phyloP scores from a whole-genome alignment of 2,113 vertebrate genomes.

The Microtus ochrogaster region DNA sequence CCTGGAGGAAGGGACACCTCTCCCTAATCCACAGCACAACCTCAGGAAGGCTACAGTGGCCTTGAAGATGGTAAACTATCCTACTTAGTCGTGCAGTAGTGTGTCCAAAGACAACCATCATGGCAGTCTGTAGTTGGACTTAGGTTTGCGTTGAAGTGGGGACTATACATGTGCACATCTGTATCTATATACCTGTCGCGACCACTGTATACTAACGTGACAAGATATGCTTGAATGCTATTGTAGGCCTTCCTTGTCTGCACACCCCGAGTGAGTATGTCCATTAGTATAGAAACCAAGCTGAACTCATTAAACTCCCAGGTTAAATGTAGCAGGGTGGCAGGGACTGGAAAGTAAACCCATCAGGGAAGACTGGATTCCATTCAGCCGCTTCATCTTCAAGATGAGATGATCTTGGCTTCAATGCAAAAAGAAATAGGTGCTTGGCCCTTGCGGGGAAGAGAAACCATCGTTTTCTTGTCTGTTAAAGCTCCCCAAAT shows the following conservation, averaged over 20 bases:
- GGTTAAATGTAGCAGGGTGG: background rate
- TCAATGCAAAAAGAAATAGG: background rate
- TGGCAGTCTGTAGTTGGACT: background rate
- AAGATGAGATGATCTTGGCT: background rate
- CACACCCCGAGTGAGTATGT: background rate
- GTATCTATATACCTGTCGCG: background rate
- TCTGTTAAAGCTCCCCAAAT: background rate
- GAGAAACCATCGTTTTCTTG: background rate
- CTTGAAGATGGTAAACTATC: background rate
- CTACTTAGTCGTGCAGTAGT: background rate
- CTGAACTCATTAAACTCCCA: background rate
- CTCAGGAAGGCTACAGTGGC: background rate
- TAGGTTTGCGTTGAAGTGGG: background rate
- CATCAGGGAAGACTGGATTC: background rate
- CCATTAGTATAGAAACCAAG: background rate
- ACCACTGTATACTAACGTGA: background rate
- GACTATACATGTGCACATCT: background rate
- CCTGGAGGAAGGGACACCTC: background rate
- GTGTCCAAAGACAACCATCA: background rate
- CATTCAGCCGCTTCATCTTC: background rate
- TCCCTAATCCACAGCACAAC: background rate
- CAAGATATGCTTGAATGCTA: background rate
- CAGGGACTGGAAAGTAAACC: background rate
- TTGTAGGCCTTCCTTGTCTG: background rate
- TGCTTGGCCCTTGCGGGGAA: background rate